Percentiles rank a stretch among this genome's conserved stretches.
phyloP scores from a whole-genome alignment of 1,140 invertebrate species.

The Drosophila burlai region DNA sequence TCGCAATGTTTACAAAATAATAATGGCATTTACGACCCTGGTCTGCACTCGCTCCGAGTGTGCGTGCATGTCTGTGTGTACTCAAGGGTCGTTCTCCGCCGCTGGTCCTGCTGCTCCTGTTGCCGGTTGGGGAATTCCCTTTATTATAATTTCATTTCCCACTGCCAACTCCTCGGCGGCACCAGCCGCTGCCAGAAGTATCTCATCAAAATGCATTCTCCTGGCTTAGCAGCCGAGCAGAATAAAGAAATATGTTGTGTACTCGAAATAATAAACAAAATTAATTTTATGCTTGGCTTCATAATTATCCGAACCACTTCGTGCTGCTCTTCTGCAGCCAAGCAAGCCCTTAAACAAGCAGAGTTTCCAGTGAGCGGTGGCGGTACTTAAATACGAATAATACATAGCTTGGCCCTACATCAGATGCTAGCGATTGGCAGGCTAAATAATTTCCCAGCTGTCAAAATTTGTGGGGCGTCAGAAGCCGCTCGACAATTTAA shows the following conservation, averaged over 20 bases:
- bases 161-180: conserved; percentile 16
- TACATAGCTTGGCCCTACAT: neutral
- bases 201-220: conserved; percentile 65
- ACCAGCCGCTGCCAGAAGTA: conserved; percentile 25
- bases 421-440: neutral
- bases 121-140: conserved; percentile 61
- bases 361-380: too few species aligned
- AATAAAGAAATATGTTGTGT: conserved; percentile 13
- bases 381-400: neutral
- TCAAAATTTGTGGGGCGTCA: conserved; percentile 3
- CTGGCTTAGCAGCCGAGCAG: conserved; percentile 16
- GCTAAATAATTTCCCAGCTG: conserved; percentile 18
- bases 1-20: conserved; percentile 81
- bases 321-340: neutral
- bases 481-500: conserved; percentile 8
- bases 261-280: conserved; percentile 44
- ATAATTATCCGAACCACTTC: conserved; percentile 45
- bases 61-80: conserved; percentile 30
- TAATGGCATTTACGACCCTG: conserved; percentile 81
- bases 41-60: conserved; percentile 36
- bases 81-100: conserved; percentile 42
- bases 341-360: neutral
- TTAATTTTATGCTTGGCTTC: conserved; percentile 66
- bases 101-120: conserved; percentile 29
- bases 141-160: conserved; percentile 72